phyloP scores from a whole-genome alignment of 2,797 vertebrate genomes.

The Acanthis flammea region DNA sequence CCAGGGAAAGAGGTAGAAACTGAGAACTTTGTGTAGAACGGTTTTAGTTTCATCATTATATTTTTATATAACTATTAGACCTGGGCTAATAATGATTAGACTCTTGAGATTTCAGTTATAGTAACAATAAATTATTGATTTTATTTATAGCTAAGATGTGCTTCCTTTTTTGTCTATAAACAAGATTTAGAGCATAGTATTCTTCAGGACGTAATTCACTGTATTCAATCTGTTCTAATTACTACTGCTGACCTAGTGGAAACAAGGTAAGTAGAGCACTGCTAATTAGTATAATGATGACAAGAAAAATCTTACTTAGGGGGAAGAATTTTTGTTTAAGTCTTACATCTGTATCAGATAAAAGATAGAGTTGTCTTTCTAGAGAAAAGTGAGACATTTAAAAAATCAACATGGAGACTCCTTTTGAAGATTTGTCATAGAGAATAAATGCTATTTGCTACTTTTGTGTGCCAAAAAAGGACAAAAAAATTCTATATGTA shows the following conservation, averaged over 20 bases:
- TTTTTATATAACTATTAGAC: not conserved
- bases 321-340: not conserved
- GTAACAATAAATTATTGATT: not conserved
- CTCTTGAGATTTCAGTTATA: not conserved
- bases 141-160: not conserved
- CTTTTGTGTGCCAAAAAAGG: not conserved
- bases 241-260: conserved; percentile 20
- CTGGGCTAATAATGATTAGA: not conserved
- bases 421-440: not conserved
- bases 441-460: not conserved
- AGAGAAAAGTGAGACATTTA: not conserved
- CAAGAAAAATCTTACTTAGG: not conserved
- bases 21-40: not conserved
- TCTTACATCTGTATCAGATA: not conserved
- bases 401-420: not conserved
- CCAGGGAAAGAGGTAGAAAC: not conserved
- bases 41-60: not conserved
- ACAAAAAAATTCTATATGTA: not conserved
- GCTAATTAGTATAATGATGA: conserved; percentile 36
- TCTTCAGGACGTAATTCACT: conserved; percentile 17
- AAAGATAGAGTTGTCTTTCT: not conserved
- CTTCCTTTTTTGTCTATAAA: not conserved
- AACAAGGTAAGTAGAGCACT: conserved; percentile 44
- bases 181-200: not conserved
- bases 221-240: conserved; percentile 43